Base-by-base conservation (phyloP, 2,113 vertebrate genomes). In the Colaptes auratus region DNA sequence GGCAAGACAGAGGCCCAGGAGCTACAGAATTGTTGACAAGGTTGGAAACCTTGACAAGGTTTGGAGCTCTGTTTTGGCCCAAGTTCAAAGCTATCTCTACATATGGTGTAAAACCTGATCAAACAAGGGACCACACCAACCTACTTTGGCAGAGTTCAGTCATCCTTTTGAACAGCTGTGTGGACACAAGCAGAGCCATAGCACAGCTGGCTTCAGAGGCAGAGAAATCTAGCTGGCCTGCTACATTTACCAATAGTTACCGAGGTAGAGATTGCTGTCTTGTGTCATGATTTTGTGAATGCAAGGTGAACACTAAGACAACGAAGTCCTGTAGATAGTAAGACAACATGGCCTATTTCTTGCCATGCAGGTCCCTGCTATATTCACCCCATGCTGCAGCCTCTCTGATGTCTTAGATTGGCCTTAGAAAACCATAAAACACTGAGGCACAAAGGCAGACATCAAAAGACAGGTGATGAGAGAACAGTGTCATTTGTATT, bases 41-140 rank as follows among this genome's bases (percentile, higher is more conserved):
- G n/a, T n/a, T n/a, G n/a, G n/a, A n/a, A n/a, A n/a, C n/a, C 10
- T 59, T 61, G 67, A 12, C 2, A 64, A n/a, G 44, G 53, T 6
- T 23, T 65, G 16, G 39, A 87, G 16, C 42, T 64, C 44, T 25
- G 8, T 21, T 81, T 42, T 56, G 30, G 8, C 33, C 60, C 0
- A 0, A 86, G 35, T 12, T 1, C 0, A 24, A 10, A 74, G 23
- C n/a, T 2, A 0, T 46, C 39, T 66, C 30, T 61, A 0, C 0
- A 24, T 15, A 44, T 0, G 0, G 11, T 25, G 30, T 13, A 80
- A 27, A 31, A 8, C 35, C 21, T 5, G 42, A 21, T 19, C 0
- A 0, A 56, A n/a, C 2, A 13, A 84, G 31, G 19, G 39, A 27
- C 17, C 23, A 24, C 1, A 6, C 12, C 35, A 84, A 16, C 7